Conservation (phyloP, 2,888 invertebrate genomes). For the Panzeria rudis region DNA sequence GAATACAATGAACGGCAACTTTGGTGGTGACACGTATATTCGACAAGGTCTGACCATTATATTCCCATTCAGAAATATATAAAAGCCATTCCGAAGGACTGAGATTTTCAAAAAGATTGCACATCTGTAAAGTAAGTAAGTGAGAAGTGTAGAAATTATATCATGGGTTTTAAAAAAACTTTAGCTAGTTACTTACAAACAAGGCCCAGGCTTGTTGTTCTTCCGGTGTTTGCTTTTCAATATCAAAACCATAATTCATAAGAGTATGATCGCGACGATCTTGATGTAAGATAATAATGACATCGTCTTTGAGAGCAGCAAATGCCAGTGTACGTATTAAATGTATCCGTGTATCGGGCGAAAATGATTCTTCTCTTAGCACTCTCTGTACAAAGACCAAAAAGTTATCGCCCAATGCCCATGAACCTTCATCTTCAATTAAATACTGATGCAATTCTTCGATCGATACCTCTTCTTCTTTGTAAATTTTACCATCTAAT, state of each 20-base stretch:
- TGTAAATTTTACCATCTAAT: slow-evolving; percentile 88
- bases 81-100: slow-evolving; percentile 96
- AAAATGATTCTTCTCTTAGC: slow-evolving; percentile 86
- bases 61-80: slow-evolving; percentile 96
- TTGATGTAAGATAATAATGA: slow-evolving; percentile 94
- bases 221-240: slow-evolving; percentile 89
- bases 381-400: slow-evolving; percentile 89
- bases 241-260: slow-evolving; percentile 93
- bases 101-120: slow-evolving; percentile 94
- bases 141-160: not conserved
- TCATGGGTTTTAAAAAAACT: not conserved
- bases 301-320: slow-evolving; percentile 94
- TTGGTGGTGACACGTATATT: slow-evolving; percentile 96
- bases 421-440: slow-evolving; percentile 94
- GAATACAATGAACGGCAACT: slow-evolving; percentile 93
- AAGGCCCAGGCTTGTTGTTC: slow-evolving; percentile 92
- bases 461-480: slow-evolving; percentile 89
- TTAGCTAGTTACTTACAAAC: slow-evolving; percentile 86
- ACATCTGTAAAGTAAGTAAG: slow-evolving; percentile 86
- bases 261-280: slow-evolving; percentile 94
- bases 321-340: slow-evolving; percentile 89
- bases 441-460: slow-evolving; percentile 94
- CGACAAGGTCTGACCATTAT: slow-evolving; percentile 89
- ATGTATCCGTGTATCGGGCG: slow-evolving; percentile 87
- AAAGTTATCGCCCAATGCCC: slow-evolving; percentile 96